Percentiles rank a stretch among this genome's conserved stretches.
phyloP scores from a whole-genome alignment of 2,888 invertebrate species.

The Drosophila niveifrons region DNA sequence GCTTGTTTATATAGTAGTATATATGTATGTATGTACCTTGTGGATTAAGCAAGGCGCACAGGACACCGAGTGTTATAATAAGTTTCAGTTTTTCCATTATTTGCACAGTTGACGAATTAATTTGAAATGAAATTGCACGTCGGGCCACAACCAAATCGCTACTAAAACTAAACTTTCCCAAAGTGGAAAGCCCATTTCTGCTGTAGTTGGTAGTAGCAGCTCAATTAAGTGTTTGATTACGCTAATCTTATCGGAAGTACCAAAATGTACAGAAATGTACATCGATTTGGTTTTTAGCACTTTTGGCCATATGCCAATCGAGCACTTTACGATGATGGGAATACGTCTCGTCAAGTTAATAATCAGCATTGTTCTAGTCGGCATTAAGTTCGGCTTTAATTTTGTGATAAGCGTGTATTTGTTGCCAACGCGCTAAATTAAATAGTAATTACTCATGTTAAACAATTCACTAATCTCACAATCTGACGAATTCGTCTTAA shows the following conservation, averaged over 20 bases:
- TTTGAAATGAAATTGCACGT: slow-evolving; percentile 17
- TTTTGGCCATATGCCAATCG: slow-evolving; percentile 4
- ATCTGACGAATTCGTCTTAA: slow-evolving; percentile 26
- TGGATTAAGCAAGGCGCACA: slow-evolving; percentile 51
- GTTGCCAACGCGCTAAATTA: slow-evolving; percentile 56
- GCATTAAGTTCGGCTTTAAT: slow-evolving; percentile 37
- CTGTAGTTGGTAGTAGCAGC: slow-evolving; percentile 15
- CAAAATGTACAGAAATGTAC: slow-evolving; percentile 16
- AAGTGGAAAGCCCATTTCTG: not conserved
- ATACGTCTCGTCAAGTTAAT: slow-evolving; percentile 1
- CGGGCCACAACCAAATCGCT: slow-evolving; percentile 32
- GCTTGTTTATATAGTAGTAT: slow-evolving; percentile 12
- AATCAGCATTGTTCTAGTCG: slow-evolving; percentile 7
- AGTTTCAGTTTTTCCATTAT: slow-evolving; percentile 50
- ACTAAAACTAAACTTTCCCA: slow-evolving; percentile 55
- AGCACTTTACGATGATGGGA: not conserved
- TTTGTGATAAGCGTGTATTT: slow-evolving; percentile 2
- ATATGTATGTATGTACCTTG: slow-evolving; percentile 51
- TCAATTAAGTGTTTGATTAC: slow-evolving; percentile 51
- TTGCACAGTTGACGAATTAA: slow-evolving; percentile 22
- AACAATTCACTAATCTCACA: slow-evolving; percentile 16
- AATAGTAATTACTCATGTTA: slow-evolving; percentile 39
- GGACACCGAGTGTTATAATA: slow-evolving; percentile 41
- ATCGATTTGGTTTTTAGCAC: slow-evolving; percentile 31
- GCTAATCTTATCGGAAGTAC: slow-evolving; percentile 64